Base-by-base conservation (phyloP, 2,888 invertebrate species). In the Lordiphosa andalusiaca region DNA sequence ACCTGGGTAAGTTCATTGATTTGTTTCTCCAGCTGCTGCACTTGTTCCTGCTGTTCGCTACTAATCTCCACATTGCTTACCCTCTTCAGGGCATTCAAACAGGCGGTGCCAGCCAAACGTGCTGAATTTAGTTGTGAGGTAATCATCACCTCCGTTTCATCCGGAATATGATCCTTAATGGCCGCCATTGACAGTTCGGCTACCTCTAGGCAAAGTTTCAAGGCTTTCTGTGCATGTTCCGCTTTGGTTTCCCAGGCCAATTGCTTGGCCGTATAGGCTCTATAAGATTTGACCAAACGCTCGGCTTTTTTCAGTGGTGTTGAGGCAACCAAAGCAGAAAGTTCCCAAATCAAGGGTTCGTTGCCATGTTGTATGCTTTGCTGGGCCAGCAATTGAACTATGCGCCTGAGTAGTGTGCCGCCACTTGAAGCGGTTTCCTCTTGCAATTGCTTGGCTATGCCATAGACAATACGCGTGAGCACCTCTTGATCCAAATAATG, bases 401-500 rank as follows among this genome's bases (percentile, higher is more conserved):
- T 78, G 49, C 88, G n/a, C 12, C 56, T 63, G 41, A 63, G 50
- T 0, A 63, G 33, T 6, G 35, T 36, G 12, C 35, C 35, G 30
- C 42, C 16, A 16, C 23, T 37, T 0, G 47, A 3, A 13, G 47
- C 13, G 0, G 63, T 13, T n/a, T 95, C 95, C 5, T 92, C 91
- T 10, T 92, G 92, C 86, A 96, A 95, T 6, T 90, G 90, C 39
- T 93, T 91, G 2, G 92, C 88, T 38, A 97, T 92, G 12, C 94
- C 95, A 53, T 91, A 92, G 0, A 94, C 93, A 9, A 97, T 89
- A 49, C 96, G 92, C 21, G 91, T 90, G 12, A 98, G 90, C 19
- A 97, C 93, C 88, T 95, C 93, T 0, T 92, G 86, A 85, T 98
- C 97, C 0, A 94, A 90, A 86, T 94, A 96, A 84, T 94, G 94